Percentiles rank a stretch among this genome's conserved stretches.
phyloP scores from a whole-genome alignment of 1,140 invertebrate genomes.

The Apis cerana region DNA sequence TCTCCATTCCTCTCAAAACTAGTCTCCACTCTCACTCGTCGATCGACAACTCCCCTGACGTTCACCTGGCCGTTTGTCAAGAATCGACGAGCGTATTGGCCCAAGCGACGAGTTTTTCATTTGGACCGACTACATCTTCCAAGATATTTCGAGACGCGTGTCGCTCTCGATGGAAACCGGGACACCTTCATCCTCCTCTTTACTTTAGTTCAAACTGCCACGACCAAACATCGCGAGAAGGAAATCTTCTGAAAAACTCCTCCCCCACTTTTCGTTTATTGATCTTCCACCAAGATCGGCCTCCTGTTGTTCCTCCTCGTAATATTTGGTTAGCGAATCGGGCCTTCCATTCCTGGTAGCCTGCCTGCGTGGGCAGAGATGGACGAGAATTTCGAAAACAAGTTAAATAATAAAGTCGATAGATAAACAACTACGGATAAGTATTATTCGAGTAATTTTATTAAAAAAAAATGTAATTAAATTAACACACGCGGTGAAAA shows the following conservation, averaged over 20 bases:
- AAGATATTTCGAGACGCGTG: slow-evolving; percentile 35
- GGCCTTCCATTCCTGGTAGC: background rate
- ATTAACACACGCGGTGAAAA: too few relatives aligned
- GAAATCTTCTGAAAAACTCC: background rate
- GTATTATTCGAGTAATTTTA: too few relatives aligned
- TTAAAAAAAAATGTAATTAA: too few relatives aligned
- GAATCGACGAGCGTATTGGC: slow-evolving; percentile 25
- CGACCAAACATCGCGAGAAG: background rate
- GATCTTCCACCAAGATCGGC: background rate
- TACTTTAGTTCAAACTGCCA: background rate
- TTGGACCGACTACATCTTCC: background rate
- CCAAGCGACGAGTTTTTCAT: background rate
- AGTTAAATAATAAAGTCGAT: too few relatives aligned
- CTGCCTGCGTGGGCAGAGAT: background rate
- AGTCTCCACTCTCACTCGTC: too few relatives aligned
- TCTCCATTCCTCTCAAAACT: too few relatives aligned
- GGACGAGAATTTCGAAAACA: too few relatives aligned
- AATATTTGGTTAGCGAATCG: background rate
- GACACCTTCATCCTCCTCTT: background rate
- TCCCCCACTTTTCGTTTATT: background rate
- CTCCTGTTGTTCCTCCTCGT: background rate
- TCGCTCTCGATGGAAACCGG: slow-evolving; percentile 17
- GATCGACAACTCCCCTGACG: background rate
- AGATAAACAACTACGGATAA: too few relatives aligned
- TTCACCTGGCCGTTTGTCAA: slow-evolving; percentile 12